These are phyloP conservation scores for Lepidonotus clava DNA, from an alignment of 2,888 invertebrate genomes.

Conservation along the genomic window DNA sequence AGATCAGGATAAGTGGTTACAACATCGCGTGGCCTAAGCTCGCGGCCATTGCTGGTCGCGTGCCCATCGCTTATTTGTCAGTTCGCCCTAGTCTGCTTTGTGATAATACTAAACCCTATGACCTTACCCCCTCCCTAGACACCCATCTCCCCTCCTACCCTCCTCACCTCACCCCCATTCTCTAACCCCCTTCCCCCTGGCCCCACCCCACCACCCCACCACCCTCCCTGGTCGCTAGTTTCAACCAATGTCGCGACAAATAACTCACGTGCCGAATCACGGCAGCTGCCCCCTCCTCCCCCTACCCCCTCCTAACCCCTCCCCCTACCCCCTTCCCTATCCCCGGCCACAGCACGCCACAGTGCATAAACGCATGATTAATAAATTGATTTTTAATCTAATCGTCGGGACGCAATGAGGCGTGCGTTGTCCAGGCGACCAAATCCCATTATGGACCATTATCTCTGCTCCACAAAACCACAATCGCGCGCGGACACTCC, in stretches of 20 bases:
- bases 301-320: neutral
- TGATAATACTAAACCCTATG: too few relatives aligned
- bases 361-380: constrained; percentile 23
- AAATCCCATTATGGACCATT: constrained; percentile 49
- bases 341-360: constrained; percentile 12
- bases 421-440: constrained; percentile 14
- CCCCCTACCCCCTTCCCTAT: neutral
- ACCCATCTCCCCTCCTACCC: too few relatives aligned
- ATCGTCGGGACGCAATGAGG: constrained; percentile 37
- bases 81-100: too few relatives aligned
- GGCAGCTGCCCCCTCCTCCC: neutral
- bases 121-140: too few relatives aligned
- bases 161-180: too few relatives aligned
- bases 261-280: too few relatives aligned
- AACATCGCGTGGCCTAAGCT: too few relatives aligned
- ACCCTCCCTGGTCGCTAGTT: too few relatives aligned
- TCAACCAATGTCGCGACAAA: too few relatives aligned
- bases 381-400: constrained; percentile 55
- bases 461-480: constrained; percentile 13
- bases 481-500: neutral
- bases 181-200: neutral
- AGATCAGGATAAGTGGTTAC: too few relatives aligned
- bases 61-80: too few relatives aligned
- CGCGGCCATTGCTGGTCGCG: too few relatives aligned
- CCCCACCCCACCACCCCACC: neutral